Evolutionary conservation across 2,797 vertebrate species (phyloP).

Genomic region (Ctenopoma multispine): DNA sequence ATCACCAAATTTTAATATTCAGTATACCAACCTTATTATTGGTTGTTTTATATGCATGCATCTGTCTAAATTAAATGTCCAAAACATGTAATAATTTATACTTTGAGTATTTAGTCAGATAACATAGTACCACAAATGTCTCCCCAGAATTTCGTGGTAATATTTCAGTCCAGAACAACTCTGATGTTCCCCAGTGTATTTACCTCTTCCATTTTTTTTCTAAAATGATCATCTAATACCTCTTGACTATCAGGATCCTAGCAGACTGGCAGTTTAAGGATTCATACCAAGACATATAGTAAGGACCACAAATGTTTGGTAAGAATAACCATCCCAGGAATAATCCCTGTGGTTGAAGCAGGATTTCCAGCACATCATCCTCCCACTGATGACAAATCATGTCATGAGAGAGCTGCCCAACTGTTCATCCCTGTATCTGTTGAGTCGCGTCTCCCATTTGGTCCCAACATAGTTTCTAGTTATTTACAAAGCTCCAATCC

Average conservation of each 20-base stretch:
- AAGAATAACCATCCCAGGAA: slow-evolving; percentile 36
- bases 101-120: too few species aligned
- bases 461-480: slow-evolving; percentile 66
- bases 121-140: too few species aligned
- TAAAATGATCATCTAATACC: slow-evolving; percentile 18
- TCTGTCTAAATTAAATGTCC: too few species aligned
- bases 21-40: too few species aligned
- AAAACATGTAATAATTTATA: too few species aligned
- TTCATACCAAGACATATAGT: slow-evolving; percentile 7
- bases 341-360: slow-evolving; percentile 35
- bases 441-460: slow-evolving; percentile 56
- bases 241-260: background rate
- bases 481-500: slow-evolving; percentile 71
- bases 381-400: slow-evolving; percentile 53
- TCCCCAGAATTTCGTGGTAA: too few species aligned
- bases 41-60: too few species aligned
- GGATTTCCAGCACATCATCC: slow-evolving; percentile 42
- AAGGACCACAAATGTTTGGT: slow-evolving; percentile 43
- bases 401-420: slow-evolving; percentile 54
- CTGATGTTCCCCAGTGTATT: too few species aligned
- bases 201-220: too few species aligned
- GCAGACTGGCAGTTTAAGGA: slow-evolving; percentile 22
- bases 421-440: slow-evolving; percentile 55
- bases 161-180: too few species aligned
- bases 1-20: too few species aligned